Evolutionary conservation across 2,888 invertebrate genomes (phyloP).

Genomic region (Diogma glabrata): DNA sequence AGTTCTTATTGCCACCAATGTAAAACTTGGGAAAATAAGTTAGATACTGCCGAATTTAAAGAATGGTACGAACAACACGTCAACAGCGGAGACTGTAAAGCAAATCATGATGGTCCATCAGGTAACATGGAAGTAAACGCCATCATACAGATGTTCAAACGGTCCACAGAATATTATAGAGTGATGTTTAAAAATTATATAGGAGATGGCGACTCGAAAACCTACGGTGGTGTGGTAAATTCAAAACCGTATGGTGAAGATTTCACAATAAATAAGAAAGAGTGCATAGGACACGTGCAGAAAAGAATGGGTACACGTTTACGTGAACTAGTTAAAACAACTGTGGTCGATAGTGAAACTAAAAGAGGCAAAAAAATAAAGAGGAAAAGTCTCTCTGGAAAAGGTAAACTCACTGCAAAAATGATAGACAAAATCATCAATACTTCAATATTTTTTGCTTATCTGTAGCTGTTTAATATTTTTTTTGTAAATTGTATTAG

Average conservation of each 20-base stretch:
- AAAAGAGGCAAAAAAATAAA: too few relatives aligned
- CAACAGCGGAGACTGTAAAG: slow-evolving; percentile 14
- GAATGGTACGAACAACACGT: slow-evolving; percentile 15
- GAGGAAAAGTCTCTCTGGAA: too few relatives aligned
- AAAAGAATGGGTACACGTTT: neutral
- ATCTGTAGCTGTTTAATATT: too few relatives aligned
- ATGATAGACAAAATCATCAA: too few relatives aligned
- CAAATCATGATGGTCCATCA: slow-evolving; percentile 18
- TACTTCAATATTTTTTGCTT: too few relatives aligned
- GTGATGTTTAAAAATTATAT: neutral
- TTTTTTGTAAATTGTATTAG: too few relatives aligned
- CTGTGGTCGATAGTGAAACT: too few relatives aligned
- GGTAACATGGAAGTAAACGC: slow-evolving; percentile 19
- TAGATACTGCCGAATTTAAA: slow-evolving; percentile 17
- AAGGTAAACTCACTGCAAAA: too few relatives aligned
- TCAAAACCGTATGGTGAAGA: neutral
- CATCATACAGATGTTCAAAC: slow-evolving; percentile 16
- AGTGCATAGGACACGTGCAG: neutral
- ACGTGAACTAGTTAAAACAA: too few relatives aligned
- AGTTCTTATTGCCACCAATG: slow-evolving; percentile 14
- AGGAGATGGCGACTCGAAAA: neutral
- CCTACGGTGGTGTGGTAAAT: neutral
- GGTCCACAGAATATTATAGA: slow-evolving; percentile 14
- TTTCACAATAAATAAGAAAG: neutral
- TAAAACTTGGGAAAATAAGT: neutral